Base-by-base conservation (phyloP, 2,888 invertebrate species). In the Drosophila affinis region DNA sequence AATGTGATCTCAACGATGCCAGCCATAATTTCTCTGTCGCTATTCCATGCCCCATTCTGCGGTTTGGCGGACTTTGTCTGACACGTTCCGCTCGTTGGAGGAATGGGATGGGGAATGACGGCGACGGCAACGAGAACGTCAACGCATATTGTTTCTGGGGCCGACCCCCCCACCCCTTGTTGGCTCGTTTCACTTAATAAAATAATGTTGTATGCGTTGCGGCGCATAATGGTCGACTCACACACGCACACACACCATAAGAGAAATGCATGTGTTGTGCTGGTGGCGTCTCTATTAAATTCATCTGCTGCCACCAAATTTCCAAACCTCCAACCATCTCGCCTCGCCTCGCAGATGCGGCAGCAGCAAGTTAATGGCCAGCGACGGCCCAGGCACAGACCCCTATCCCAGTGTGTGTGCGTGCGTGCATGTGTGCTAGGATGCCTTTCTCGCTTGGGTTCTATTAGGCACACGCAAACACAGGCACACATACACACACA, bases 391-490 rank as follows among this genome's bases (percentile, higher is more conserved):
- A 46, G 48, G 49, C 39, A 39, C 24, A 9, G 29, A 17, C 44
- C 46, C 53, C 21, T 52, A 17, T 34, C 14, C 6, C 5, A 14
- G 21, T 55, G 29, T 39, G 27, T 27, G 21, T 70, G 53, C 29
- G 54, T 62, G 58, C 5, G 24, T 24, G 24, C 24, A 5, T 58
- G 48, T 71, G 61, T 69, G 74, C 75, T 52, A 24, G 75, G 63
- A 72, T 80, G 76, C 67, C 70, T 78, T 76, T 82, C 87, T 83
- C 83, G 79, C 88, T 87, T 68, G 83, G 87, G 87, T 85, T 83
- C 88, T 83, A 83, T 83, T 83, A 83, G 86, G 86, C 82, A 72
- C 87, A 84, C 75, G 65, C 72, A 74, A 68, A 69, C 39, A 60
- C 12, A 46, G 57, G 21, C 51, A 54, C 14, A 57, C 47, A 55